Conservation (phyloP, 2,797 vertebrate genomes). For the Cyprinella venusta region DNA sequence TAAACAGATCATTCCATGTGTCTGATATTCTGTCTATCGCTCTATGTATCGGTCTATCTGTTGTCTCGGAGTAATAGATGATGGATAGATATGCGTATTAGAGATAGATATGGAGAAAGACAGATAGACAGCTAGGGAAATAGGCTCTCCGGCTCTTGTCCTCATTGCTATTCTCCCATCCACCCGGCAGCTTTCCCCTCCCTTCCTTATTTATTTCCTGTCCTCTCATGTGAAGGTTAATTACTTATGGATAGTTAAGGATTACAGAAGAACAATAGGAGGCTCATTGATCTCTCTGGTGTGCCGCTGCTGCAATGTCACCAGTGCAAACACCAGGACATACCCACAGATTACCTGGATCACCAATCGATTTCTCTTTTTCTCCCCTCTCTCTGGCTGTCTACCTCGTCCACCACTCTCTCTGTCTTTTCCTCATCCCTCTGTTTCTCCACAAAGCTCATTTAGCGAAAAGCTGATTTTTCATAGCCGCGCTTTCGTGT, state of each 20-base stretch:
- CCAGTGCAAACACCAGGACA: conserved; percentile 55
- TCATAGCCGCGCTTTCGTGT: conserved; percentile 33
- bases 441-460: conserved; percentile 49
- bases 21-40: neutral
- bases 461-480: conserved; percentile 61
- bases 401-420: conserved; percentile 20
- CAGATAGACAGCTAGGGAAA: conserved; percentile 31
- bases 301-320: conserved; percentile 63
- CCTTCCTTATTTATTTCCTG: conserved; percentile 60
- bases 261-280: conserved; percentile 66
- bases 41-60: neutral
- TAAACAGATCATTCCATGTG: neutral
- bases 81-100: too few species aligned
- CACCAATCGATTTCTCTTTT: conserved; percentile 60
- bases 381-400: conserved; percentile 31
- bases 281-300: conserved; percentile 63
- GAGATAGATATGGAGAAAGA: neutral
- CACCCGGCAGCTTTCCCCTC: conserved; percentile 28
- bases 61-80: neutral
- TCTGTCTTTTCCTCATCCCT: conserved; percentile 41
- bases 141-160: conserved; percentile 29
- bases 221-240: conserved; percentile 66
- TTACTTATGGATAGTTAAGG: conserved; percentile 69
- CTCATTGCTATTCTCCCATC: conserved; percentile 61
- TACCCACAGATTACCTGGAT: conserved; percentile 58